Base-by-base conservation (phyloP, 2,888 invertebrate species). In the Lapara coniferarum region DNA sequence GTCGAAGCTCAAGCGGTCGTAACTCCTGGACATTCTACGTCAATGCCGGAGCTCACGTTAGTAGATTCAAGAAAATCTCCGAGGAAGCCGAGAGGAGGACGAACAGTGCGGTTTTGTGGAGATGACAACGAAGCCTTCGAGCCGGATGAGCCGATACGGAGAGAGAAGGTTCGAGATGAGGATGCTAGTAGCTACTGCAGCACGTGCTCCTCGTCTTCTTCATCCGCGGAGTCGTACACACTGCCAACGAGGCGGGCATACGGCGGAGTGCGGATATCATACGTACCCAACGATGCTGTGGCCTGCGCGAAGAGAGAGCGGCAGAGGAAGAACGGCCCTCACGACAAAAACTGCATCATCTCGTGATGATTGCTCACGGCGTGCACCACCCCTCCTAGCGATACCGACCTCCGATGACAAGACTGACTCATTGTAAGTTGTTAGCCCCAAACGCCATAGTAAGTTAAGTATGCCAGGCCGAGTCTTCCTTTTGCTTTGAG, bases 231-330 rank as follows among this genome's bases (percentile, higher is more conserved):
- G 81, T 97, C 98, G 75, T 98, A 98, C 87, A 96, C 97, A 73
- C 91, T 98, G 79, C 98, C 98, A 5, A 96, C 97, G 56, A 92
- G 97, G 77, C 94, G 97, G 71, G 97, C 97, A 67, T 97, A 97
- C 85, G 97, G 97, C 69, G 98, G 98, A 56, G 97, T 98, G 14
- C 93, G 98, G 77, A 98, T 98, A 80, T 97, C 98, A 12, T 98
- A 98, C 90, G 98, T 98, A 75, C 98, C 98, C 77, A 98, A 98
- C 88, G 98, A 98, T 89, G 97, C 97, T 7, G 94, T 98, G 66
- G 98, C 98, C 70, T 96, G 96, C 83, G 97, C 97, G 66, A 95
- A 96, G 78, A 95, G 96, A 72, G 95, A 96, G 69, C 94, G 96
- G 76, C 94, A 87, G 83, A 82, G 91, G 49, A 87, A 95, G 95